Evolutionary conservation across 2,113 vertebrate species (phyloP).

Genomic region (Anas platyrhynchos): DNA sequence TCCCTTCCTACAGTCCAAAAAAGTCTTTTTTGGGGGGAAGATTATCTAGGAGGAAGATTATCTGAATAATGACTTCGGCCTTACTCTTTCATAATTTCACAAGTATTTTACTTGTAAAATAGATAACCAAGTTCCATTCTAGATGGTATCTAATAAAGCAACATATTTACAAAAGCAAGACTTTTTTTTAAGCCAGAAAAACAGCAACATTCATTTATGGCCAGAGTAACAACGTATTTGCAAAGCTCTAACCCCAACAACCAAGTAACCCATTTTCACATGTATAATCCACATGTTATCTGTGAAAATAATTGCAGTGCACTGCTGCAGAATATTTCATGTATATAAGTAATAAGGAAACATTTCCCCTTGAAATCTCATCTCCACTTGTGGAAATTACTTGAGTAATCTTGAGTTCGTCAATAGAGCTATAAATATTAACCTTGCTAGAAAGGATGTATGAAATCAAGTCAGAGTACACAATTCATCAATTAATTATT

Average conservation of each 20-base stretch:
- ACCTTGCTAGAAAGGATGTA: background rate
- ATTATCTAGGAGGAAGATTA: background rate
- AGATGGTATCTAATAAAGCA: background rate
- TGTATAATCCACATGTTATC: background rate
- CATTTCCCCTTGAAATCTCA: background rate
- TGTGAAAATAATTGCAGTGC: background rate
- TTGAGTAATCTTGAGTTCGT: background rate
- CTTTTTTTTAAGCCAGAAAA: background rate
- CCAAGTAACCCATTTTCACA: background rate
- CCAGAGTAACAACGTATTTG: background rate
- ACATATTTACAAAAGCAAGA: background rate
- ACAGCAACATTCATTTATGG: background rate
- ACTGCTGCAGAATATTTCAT: background rate
- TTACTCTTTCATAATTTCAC: background rate
- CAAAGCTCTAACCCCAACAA: background rate
- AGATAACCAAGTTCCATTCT: background rate
- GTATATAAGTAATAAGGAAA: background rate
- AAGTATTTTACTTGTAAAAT: background rate
- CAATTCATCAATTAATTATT: background rate
- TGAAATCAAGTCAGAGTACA: background rate
- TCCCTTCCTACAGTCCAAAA: accelerated
- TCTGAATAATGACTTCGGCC: background rate
- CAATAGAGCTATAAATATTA: background rate
- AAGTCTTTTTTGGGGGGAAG: accelerated
- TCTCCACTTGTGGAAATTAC: background rate